Evolutionary conservation across 2,888 invertebrate species (phyloP), one percentile per base, ranked within the genome.

Genomic region (Rhogogaster chlorosoma): DNA sequence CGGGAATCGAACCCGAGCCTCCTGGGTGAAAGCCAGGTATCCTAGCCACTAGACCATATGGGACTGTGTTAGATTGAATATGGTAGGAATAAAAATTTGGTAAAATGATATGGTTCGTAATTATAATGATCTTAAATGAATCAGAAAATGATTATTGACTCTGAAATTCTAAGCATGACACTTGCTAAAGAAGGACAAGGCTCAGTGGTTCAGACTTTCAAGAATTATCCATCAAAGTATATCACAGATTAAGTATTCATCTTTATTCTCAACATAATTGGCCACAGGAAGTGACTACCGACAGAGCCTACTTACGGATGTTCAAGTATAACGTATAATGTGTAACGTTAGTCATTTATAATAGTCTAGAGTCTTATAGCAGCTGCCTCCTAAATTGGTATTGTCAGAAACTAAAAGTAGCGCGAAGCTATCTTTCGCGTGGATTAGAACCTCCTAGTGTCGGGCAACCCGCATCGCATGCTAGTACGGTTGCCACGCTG

Each of bases 1-100:
- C 38, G 80, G 80, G 38, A 80, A 80, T 80, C 80, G 83, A 67
- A 83, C 83, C 45, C 83, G 83, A 83, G 83, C 83, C 83, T 67
- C 49, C 83, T 70, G 70, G 83, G 82, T 67, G 64, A 61, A 67
- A 82, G 87, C 88, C 88, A 88, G 87, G 86, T 86, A 87, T 87
- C 86, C 86, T 87, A 87, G 86, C 86, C 87, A 87, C 86, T 87
- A 86, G 87, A 87, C 86, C 86, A 86, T 87, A 86, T 87, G 86
- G 85, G 85, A 86, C 10, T 73, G 71, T 73, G 10, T 32, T 71
- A 6, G 0, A 6, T 7, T 2, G 5, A 53, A n/a, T 61, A 26
- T 26, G 1, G 26, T 4, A 22, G 2, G 26, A 3, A 67, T 18
- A 2, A 18, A 26, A 32, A 67, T 32, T 67, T 32, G 12, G 18